Evolutionary conservation across 2,888 invertebrate genomes (phyloP).

Genomic region (Lathronympha strigana): DNA sequence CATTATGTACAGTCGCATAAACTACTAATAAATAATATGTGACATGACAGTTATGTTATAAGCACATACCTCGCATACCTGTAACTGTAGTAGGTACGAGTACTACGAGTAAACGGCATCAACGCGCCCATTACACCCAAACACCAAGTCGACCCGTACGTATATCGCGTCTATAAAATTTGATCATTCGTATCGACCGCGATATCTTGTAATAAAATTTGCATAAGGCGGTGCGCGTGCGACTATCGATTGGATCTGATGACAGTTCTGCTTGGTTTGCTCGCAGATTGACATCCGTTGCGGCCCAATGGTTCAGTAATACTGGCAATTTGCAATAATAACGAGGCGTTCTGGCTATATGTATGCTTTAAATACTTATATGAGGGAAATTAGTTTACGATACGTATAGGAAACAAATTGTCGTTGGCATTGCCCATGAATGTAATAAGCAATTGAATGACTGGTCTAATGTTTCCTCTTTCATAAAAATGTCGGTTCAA

Average conservation of each 20-base stretch:
- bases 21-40: too few relatives aligned
- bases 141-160: not conserved
- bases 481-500: too few relatives aligned
- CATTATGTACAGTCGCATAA: too few relatives aligned
- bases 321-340: not conserved
- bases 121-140: not conserved
- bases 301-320: conserved; percentile 10
- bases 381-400: too few relatives aligned
- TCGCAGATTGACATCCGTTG: conserved; percentile 17
- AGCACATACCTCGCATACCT: not conserved
- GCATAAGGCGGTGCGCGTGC: conserved; percentile 17
- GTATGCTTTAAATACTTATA: not conserved
- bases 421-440: too few relatives aligned
- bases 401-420: too few relatives aligned
- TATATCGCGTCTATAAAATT: not conserved
- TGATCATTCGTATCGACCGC: not conserved
- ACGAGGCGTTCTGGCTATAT: not conserved
- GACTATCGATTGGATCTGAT: conserved; percentile 16
- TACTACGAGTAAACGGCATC: not conserved
- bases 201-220: conserved; percentile 8
- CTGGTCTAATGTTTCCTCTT: too few relatives aligned
- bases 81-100: too few relatives aligned
- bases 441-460: too few relatives aligned
- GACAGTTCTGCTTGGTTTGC: conserved; percentile 18
- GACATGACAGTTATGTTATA: not conserved